Evolutionary conservation across 2,797 vertebrate genomes (phyloP).

Genomic region (Acanthurus lineatus): DNA sequence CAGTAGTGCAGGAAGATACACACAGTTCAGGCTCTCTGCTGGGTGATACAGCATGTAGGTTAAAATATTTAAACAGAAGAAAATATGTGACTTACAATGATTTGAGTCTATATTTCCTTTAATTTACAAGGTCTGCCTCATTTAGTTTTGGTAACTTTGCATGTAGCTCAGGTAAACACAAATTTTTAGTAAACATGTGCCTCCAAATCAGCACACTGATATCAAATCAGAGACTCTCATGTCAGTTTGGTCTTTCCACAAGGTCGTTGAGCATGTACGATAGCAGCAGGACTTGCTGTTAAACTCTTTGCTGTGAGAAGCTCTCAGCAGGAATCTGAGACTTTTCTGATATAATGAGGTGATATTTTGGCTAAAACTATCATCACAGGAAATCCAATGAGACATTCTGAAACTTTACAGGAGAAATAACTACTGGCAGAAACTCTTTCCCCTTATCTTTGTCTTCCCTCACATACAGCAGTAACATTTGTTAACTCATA

Average conservation of each 20-base stretch:
- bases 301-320: constrained; percentile 31
- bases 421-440: constrained; percentile 13
- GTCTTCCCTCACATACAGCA: not conserved
- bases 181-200: not conserved
- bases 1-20: constrained; percentile 12
- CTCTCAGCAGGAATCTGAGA: constrained; percentile 30
- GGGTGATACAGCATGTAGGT: not conserved
- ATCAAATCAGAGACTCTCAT: constrained; percentile 9
- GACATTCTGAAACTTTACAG: constrained; percentile 17
- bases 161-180: not conserved
- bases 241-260: constrained; percentile 30
- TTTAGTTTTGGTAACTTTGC: not conserved
- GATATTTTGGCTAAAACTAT: constrained; percentile 40
- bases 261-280: constrained; percentile 1
- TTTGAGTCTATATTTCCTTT: not conserved
- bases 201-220: constrained; percentile 29
- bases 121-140: too few relatives aligned
- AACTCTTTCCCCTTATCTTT: not conserved
- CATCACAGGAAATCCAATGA: constrained; percentile 36
- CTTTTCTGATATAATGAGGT: constrained; percentile 55
- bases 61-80: too few relatives aligned
- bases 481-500: not conserved
- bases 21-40: constrained; percentile 11
- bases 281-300: constrained; percentile 38
- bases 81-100: not conserved